These are phyloP conservation scores for Chrysodeixis includens DNA, from an alignment of 2,888 invertebrate genomes.

Conservation along the genomic window DNA sequence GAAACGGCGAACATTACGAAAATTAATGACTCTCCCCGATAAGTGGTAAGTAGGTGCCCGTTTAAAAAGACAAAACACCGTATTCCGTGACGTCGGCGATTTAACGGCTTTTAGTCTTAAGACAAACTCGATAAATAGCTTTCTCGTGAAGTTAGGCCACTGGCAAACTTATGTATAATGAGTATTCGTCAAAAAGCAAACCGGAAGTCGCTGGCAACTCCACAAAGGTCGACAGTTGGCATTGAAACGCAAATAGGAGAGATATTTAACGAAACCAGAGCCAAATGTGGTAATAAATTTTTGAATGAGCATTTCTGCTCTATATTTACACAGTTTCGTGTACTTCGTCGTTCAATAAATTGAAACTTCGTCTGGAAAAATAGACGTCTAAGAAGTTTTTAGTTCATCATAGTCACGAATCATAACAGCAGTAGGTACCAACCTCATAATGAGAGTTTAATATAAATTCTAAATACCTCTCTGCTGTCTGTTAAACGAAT, in stretches of 20 bases:
- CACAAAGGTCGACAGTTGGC: constrained; percentile 71
- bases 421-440: constrained; percentile 8
- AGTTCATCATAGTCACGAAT: constrained; percentile 2
- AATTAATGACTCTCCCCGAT: constrained; percentile 60
- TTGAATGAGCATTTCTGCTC: constrained; percentile 42
- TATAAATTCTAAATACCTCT: constrained; percentile 1
- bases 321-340: constrained; percentile 43
- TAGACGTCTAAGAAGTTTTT: constrained; percentile 15
- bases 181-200: constrained; percentile 62
- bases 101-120: constrained; percentile 58
- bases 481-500: not conserved
- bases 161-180: constrained; percentile 52
- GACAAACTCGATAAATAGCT: constrained; percentile 62
- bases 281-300: constrained; percentile 74
- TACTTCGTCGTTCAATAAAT: constrained; percentile 25
- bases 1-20: constrained; percentile 50
- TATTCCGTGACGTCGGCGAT: constrained; percentile 64
- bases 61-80: constrained; percentile 62
- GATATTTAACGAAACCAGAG: constrained; percentile 63
- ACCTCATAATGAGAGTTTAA: constrained; percentile 25
- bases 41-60: constrained; percentile 56
- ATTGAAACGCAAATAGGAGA: constrained; percentile 68
- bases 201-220: constrained; percentile 65
- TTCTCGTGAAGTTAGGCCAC: constrained; percentile 49
- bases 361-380: constrained; percentile 37